Conservation (phyloP, 2,888 invertebrate genomes). For the Ornithoptera priamus region DNA sequence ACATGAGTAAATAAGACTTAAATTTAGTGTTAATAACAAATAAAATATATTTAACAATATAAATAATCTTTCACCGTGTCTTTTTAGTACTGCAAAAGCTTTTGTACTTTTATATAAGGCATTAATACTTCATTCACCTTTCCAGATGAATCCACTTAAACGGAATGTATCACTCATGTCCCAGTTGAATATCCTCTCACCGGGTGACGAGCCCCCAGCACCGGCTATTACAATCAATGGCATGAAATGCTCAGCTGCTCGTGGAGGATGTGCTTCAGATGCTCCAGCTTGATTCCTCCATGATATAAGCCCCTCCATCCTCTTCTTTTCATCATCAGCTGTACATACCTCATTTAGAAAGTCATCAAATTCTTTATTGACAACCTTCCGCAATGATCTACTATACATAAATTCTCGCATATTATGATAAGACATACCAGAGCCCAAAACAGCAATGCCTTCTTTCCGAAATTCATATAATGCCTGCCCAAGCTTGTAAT, state of each 20-base stretch:
- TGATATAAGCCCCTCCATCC: slow-evolving; percentile 48
- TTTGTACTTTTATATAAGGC: neutral
- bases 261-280: slow-evolving; percentile 61
- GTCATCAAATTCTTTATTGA: slow-evolving; percentile 68
- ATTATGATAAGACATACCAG: slow-evolving; percentile 74
- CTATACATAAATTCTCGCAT: slow-evolving; percentile 63
- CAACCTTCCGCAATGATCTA: slow-evolving; percentile 44
- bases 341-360: slow-evolving; percentile 63
- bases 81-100: neutral
- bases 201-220: slow-evolving; percentile 59
- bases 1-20: neutral
- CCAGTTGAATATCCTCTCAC: slow-evolving; percentile 68
- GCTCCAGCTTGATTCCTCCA: slow-evolving; percentile 65
- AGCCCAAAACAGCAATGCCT: slow-evolving; percentile 65
- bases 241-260: slow-evolving; percentile 72
- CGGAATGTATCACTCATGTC: slow-evolving; percentile 63
- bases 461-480: slow-evolving; percentile 64
- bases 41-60: neutral
- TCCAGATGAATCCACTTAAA: slow-evolving; percentile 70
- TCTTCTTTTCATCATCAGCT: slow-evolving; percentile 48
- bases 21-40: neutral
- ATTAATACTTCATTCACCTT: slow-evolving; percentile 44
- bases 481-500: slow-evolving; percentile 62
- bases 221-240: slow-evolving; percentile 67
- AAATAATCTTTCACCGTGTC: neutral